phyloP scores from a whole-genome alignment of 2,797 vertebrate genomes.

The Megalops cyprinoides region DNA sequence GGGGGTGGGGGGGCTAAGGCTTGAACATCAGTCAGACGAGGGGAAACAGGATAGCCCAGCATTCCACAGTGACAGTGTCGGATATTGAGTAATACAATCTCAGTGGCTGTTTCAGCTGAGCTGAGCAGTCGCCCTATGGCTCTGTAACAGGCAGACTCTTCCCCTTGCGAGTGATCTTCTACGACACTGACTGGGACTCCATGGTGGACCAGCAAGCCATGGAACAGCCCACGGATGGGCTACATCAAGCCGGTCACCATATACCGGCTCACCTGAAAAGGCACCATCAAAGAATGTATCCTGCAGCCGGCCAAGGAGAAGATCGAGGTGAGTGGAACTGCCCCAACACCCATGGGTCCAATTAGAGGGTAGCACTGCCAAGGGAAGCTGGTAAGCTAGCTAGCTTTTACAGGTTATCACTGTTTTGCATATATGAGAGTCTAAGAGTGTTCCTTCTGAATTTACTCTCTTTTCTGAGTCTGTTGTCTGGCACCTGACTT shows the following conservation, averaged over 20 bases:
- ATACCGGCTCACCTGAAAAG: conserved; percentile 95
- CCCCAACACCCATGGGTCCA: too few relatives aligned
- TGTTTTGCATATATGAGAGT: too few relatives aligned
- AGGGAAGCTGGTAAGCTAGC: too few relatives aligned
- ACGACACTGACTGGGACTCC: conserved; percentile 99
- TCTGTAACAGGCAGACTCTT: not conserved
- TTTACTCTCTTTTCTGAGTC: too few relatives aligned
- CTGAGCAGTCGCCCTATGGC: not conserved
- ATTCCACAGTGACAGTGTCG: not conserved
- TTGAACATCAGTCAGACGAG: not conserved
- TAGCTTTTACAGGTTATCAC: too few relatives aligned
- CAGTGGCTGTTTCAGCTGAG: not conserved
- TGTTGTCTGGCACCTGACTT: too few relatives aligned
- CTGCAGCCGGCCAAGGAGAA: conserved; percentile 97
- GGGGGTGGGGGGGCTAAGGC: not conserved
- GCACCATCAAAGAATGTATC: conserved; percentile 95
- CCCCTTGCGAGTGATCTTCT: conserved; percentile 90
- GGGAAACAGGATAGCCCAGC: not conserved
- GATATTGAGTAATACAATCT: conserved; percentile 3
- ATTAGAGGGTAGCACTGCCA: too few relatives aligned
- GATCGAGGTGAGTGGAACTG: conserved; percentile 82
- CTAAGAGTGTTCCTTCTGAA: too few relatives aligned
- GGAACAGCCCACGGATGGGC: conserved; percentile 96
- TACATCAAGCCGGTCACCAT: conserved; percentile 98
- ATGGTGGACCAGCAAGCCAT: conserved; percentile 99